Evolutionary conservation across 2,888 invertebrate genomes (phyloP), one percentile per base, ranked within the genome.

Genomic region (Hecatera dysodea): DNA sequence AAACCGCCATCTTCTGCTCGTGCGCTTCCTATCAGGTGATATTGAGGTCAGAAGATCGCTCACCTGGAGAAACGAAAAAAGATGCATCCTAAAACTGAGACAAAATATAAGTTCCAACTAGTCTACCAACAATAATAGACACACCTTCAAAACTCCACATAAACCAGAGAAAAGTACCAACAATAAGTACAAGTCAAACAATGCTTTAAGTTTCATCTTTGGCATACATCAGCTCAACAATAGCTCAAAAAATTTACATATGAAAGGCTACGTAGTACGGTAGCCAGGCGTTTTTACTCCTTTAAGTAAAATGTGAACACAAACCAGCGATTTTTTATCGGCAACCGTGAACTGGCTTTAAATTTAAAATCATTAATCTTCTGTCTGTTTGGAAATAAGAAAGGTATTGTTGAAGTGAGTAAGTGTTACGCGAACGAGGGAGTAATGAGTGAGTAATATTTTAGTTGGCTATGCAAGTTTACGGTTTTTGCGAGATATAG

Each of bases 191-290:
- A 80, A 76, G 76, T 79, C 84, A 87, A 86, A 81, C 85, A 85
- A 83, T 83, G 63, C 77, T 70, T 79, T 80, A 72, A 83, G 78
- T 76, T 78, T 71, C 83, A 83, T 84, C 85, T 88, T 86, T 86
- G 83, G 86, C 85, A 89, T 90, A 89, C 88, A 85, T 84, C 82
- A 82, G 67, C 22, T 85, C 87, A 87, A 92, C 91, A 94, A 93
- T 92, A 89, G 88, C 80, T 80, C 80, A 88, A 85, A 80, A 84
- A 87, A 94, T 94, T 94, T 91, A 79, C 94, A 94, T 94, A 89
- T 90, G 91, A 94, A 94, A 92, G 91, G 84, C 82, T 79, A 93
- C 93, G 94, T 94, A 94, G 91, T 89, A 83, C 94, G 87, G 94
- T 91, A 92, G 94, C 90, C 82, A 85, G 82, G 81, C 77, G 84